Conservation (phyloP, 1,140 invertebrate genomes). For the Pseudachorutes palmiensis region DNA sequence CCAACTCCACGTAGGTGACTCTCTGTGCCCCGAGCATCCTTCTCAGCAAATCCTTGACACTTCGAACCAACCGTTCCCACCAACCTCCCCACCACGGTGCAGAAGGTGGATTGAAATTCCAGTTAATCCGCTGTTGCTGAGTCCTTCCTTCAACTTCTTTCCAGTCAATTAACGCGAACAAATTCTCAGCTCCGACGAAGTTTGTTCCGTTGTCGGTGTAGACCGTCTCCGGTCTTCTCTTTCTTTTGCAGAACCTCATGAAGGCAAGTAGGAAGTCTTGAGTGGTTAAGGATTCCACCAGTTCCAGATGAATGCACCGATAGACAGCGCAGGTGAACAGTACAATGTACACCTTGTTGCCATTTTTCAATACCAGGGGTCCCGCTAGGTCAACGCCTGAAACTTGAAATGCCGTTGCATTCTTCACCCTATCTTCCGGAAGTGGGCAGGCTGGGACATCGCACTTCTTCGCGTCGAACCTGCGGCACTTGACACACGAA, state of each 20-base stretch:
- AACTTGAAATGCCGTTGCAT: constrained; percentile 24
- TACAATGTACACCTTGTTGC: constrained; percentile 26
- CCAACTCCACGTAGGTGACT: too few species aligned
- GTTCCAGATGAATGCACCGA: constrained; percentile 39
- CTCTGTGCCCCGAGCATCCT: too few species aligned
- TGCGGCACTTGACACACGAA: constrained; percentile 26
- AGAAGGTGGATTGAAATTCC: too few species aligned
- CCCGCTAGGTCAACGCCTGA: constrained; percentile 37
- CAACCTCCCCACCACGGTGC: too few species aligned
- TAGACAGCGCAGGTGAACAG: constrained; percentile 42
- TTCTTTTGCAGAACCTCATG: constrained; percentile 32
- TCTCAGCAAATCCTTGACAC: too few species aligned
- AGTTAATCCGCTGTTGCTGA: too few species aligned
- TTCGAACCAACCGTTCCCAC: too few species aligned
- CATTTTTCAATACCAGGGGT: constrained; percentile 34
- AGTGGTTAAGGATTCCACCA: constrained; percentile 31
- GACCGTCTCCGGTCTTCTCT: constrained; percentile 33
- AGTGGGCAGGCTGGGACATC: constrained; percentile 24
- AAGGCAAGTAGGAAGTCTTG: constrained; percentile 36
- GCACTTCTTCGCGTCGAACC: constrained; percentile 12
- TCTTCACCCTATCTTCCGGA: constrained; percentile 22
- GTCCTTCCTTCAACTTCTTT: too few species aligned
- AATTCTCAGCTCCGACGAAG: too few species aligned
- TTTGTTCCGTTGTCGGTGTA: too few species aligned
- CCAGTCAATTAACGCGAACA: too few species aligned